Percentiles rank a stretch among this genome's conserved stretches.
These are phyloP conservation scores for Epizoanthus rinbou DNA, from an alignment of 92 coral and sea anemone genomes.

Conservation along the genomic window DNA sequence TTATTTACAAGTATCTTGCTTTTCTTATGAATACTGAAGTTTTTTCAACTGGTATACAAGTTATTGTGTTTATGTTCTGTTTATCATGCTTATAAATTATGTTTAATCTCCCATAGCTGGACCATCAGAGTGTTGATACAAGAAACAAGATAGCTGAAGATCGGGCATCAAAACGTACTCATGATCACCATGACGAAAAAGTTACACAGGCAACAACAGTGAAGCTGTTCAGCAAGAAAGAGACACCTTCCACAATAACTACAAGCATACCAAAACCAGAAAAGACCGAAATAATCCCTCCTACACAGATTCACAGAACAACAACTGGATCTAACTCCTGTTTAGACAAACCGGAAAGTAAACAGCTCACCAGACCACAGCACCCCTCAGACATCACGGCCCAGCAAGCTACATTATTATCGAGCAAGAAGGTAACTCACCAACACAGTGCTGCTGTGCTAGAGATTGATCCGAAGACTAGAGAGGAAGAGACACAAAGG, in stretches of 20 bases:
- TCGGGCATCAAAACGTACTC: neutral
- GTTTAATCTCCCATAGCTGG: neutral
- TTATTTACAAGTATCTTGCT: too few species aligned
- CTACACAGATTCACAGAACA: neutral
- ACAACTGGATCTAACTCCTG: neutral
- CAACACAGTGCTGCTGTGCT: constrained; percentile 13
- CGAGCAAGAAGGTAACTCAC: neutral
- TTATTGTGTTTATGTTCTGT: too few species aligned
- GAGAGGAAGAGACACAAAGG: constrained; percentile 18
- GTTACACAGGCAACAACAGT: neutral
- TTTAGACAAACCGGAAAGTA: neutral
- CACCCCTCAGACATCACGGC: neutral
- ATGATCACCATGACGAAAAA: neutral
- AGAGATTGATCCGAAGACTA: neutral
- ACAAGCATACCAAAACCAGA: neutral
- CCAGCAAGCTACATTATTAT: neutral
- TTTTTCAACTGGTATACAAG: neutral
- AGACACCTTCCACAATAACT: neutral
- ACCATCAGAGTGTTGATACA: neutral
- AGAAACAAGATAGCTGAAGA: neutral
- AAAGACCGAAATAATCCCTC: neutral
- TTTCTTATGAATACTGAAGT: too few species aligned
- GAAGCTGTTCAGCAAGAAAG: neutral
- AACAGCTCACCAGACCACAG: neutral
- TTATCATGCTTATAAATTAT: too few species aligned